A percentile compares a stretch with the other conserved stretches of the same genome.
Evolutionary conservation across 2,888 invertebrate genomes (phyloP).

Genomic region (Acheta domesticus): DNA sequence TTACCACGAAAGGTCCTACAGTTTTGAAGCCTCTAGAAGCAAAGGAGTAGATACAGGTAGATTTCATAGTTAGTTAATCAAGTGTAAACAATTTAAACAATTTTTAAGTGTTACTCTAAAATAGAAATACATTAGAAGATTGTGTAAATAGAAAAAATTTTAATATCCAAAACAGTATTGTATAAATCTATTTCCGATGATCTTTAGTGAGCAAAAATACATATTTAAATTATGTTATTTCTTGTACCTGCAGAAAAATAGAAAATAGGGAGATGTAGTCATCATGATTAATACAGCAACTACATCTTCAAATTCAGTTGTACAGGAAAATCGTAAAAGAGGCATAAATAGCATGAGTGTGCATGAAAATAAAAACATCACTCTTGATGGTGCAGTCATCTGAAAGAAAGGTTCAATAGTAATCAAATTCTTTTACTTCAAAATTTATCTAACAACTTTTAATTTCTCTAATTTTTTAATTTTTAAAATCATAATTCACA

Average conservation of each 20-base stretch:
- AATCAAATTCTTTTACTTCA: not conserved
- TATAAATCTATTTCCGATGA: too few species aligned
- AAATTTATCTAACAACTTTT: not conserved
- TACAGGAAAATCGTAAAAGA: slow-evolving; percentile 77
- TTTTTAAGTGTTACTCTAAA: not conserved
- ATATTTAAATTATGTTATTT: too few species aligned
- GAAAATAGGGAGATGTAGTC: slow-evolving; percentile 92
- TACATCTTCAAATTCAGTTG: slow-evolving; percentile 84
- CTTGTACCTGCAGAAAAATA: slow-evolving; percentile 93
- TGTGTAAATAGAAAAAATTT: too few species aligned
- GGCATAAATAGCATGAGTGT: slow-evolving; percentile 82
- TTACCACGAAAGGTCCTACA: slow-evolving; percentile 98
- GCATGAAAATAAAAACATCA: slow-evolving; percentile 93
- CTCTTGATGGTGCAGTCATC: slow-evolving; percentile 85
- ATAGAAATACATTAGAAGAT: too few species aligned
- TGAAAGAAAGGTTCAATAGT: slow-evolving; percentile 46
- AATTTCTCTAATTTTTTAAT: not conserved
- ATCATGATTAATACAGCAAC: slow-evolving; percentile 91
- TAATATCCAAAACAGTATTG: too few species aligned
- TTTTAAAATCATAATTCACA: not conserved
- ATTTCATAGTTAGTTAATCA: not conserved
- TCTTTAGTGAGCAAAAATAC: too few species aligned
- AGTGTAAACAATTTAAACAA: not conserved
- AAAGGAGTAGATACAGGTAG: not conserved
- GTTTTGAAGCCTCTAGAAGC: slow-evolving; percentile 85